Percentiles rank a stretch among this genome's conserved stretches.
phyloP scores from a whole-genome alignment of 2,797 vertebrate species.

The Muraenolepis orangiensis region DNA sequence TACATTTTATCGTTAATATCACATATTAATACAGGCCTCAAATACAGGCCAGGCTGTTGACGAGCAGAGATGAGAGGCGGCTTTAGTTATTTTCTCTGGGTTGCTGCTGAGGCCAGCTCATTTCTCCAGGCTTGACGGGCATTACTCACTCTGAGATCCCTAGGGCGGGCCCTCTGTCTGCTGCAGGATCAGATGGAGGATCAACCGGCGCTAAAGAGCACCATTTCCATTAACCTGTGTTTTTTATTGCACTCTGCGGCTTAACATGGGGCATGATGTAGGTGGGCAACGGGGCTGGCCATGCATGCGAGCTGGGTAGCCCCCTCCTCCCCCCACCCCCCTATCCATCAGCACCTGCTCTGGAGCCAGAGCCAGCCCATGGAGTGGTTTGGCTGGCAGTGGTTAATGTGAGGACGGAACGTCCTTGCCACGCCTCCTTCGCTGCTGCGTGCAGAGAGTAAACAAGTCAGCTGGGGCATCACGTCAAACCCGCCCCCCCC shows the following conservation, averaged over 20 bases:
- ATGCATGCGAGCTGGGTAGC: neutral
- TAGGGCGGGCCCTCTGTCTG: conserved; percentile 14
- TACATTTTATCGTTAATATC: neutral
- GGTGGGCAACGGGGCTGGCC: neutral
- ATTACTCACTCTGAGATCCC: conserved; percentile 23
- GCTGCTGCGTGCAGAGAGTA: conserved; percentile 33
- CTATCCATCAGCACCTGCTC: conserved; percentile 46
- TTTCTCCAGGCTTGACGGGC: conserved; percentile 23
- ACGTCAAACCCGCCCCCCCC: conserved; percentile 33
- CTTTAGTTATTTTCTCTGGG: conserved; percentile 26
- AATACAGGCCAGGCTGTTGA: conserved; percentile 16
- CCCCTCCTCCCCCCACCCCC: conserved; percentile 5
- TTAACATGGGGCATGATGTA: neutral
- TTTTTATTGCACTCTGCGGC: conserved; percentile 29
- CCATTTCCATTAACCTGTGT: conserved; percentile 24
- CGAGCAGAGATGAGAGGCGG: conserved; percentile 15
- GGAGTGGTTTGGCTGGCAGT: conserved; percentile 35
- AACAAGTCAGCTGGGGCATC: conserved; percentile 46
- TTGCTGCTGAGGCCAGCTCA: conserved; percentile 32
- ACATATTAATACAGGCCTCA: neutral
- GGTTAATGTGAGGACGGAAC: conserved; percentile 34
- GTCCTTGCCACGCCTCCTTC: conserved; percentile 53
- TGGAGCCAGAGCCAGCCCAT: conserved; percentile 35
- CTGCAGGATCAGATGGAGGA: conserved; percentile 9
- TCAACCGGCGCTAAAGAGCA: conserved; percentile 27